phyloP scores from a whole-genome alignment of 2,113 vertebrate species.

The Raja brachyura region DNA sequence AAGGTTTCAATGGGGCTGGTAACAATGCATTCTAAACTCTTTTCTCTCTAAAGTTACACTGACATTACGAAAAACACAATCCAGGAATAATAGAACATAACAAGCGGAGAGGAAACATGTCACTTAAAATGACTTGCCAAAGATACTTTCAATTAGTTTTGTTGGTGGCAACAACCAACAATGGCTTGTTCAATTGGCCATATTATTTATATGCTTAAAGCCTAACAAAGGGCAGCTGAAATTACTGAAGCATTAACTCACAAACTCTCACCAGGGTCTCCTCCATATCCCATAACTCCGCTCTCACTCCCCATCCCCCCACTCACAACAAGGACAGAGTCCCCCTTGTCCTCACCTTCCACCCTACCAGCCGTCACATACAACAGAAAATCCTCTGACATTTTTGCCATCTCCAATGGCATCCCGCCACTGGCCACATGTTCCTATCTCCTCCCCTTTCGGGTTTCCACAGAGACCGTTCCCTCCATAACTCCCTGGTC shows the following conservation, averaged over 20 bases:
- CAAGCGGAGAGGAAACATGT: neutral
- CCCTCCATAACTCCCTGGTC: too few species aligned
- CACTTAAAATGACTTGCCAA: neutral
- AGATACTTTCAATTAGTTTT: neutral
- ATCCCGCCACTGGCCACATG: too few species aligned
- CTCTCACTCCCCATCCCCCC: too few species aligned
- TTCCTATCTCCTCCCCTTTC: too few species aligned
- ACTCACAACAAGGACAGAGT: too few species aligned
- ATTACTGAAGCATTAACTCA: neutral
- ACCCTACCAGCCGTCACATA: too few species aligned
- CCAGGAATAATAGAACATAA: neutral
- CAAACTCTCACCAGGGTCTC: too few species aligned
- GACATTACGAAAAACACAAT: neutral
- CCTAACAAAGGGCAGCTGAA: neutral
- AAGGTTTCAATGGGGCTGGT: neutral
- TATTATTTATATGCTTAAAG: neutral
- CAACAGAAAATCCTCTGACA: too few species aligned
- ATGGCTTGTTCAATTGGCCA: neutral
- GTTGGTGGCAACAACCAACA: neutral
- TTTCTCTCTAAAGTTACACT: neutral
- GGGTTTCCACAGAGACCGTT: too few species aligned
- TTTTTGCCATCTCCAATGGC: too few species aligned
- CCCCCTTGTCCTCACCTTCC: too few species aligned
- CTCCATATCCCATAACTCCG: too few species aligned
- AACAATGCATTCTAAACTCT: neutral